Evolutionary conservation across 2,797 vertebrate species (phyloP).

Genomic region (Carcharodon carcharias): DNA sequence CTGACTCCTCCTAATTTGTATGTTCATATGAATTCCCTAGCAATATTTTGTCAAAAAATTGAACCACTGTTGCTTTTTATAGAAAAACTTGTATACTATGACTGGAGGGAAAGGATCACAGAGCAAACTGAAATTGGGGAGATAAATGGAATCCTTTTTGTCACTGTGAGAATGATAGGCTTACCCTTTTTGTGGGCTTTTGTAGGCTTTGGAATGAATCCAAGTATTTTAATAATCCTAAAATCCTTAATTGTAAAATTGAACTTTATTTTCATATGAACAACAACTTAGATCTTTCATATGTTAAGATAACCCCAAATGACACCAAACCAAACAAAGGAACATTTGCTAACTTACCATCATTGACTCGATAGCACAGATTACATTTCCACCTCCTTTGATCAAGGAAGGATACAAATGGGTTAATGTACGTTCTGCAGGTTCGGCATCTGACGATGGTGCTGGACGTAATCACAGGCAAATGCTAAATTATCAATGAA

Average conservation of each 20-base stretch:
- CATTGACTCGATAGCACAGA: conserved; percentile 90
- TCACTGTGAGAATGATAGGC: neutral
- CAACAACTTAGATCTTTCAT: neutral
- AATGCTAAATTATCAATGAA: conserved; percentile 62
- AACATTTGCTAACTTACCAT: conserved; percentile 62
- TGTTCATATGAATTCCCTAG: too few relatives aligned
- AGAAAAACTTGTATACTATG: neutral
- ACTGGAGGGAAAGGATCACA: neutral
- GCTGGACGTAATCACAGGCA: conserved; percentile 92
- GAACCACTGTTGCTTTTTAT: neutral
- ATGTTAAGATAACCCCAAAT: neutral
- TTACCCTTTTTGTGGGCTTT: neutral
- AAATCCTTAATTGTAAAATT: neutral
- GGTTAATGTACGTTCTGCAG: conserved; percentile 95
- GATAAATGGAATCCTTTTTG: neutral
- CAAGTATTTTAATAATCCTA: neutral
- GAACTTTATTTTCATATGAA: neutral
- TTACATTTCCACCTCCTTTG: conserved; percentile 97
- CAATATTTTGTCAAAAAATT: neutral
- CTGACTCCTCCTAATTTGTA: too few relatives aligned
- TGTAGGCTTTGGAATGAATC: neutral
- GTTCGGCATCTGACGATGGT: conserved; percentile 92
- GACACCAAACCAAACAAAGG: neutral
- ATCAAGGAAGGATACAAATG: conserved; percentile 93
- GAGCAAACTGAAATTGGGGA: neutral